phyloP scores from a whole-genome alignment of 2,113 vertebrate genomes.

The Ahaetulla prasina region DNA sequence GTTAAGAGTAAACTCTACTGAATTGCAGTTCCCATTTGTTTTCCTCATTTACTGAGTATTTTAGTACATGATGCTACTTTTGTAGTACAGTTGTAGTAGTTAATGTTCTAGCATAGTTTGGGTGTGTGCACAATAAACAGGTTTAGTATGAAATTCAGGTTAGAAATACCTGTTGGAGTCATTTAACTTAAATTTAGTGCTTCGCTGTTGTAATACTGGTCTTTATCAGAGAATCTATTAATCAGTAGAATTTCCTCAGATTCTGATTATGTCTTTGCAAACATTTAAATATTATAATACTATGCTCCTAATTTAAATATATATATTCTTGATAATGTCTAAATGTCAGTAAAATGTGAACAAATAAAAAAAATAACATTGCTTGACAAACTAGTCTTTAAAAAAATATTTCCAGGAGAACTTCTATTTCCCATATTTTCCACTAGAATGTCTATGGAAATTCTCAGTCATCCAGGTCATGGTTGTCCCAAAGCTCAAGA shows the following conservation, averaged over 20 bases:
- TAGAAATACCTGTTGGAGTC: not conserved
- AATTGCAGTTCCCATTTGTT: not conserved
- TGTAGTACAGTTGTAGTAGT: fast-evolving
- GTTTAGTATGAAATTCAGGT: conserved; percentile 43
- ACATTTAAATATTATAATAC: conserved; percentile 21
- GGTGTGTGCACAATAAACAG: conserved; percentile 32
- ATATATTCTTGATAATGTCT: conserved; percentile 17
- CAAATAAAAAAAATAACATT: conserved; percentile 36
- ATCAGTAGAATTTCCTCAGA: conserved; percentile 14
- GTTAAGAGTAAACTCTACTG: not conserved
- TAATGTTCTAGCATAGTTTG: not conserved
- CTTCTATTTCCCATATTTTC: not conserved
- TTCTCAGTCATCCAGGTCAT: no score
- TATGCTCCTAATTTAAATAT: conserved; percentile 37
- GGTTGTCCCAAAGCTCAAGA: no score
- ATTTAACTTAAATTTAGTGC: not conserved
- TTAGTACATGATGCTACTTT: not conserved
- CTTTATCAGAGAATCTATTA: not conserved
- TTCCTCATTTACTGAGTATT: fast-evolving
- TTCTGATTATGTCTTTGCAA: not conserved
- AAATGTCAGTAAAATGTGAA: conserved; percentile 36
- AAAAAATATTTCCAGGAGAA: not conserved
- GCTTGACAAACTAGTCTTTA: not conserved
- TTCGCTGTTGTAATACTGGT: not conserved
- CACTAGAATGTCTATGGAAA: no score